These are phyloP conservation scores for Siniperca undulata DNA, from an alignment of 2,797 vertebrate genomes.

Conservation along the genomic window DNA sequence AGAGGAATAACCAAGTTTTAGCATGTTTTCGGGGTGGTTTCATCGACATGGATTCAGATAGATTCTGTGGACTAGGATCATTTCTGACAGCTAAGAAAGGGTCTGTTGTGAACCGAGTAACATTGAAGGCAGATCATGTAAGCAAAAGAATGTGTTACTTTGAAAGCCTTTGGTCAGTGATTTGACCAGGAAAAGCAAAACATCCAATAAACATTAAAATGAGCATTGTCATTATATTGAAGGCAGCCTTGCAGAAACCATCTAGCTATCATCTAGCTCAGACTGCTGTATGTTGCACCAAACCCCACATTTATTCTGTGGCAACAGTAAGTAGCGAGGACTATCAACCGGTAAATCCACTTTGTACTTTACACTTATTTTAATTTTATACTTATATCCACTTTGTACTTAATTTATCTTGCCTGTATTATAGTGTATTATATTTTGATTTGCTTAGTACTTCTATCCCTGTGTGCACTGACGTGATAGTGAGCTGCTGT, in stretches of 20 bases:
- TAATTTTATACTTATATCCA: no score
- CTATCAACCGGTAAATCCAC: no score
- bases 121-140: background rate
- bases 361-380: no score
- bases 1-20: conserved; percentile 20
- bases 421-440: no score
- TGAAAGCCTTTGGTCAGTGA: background rate
- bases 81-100: conserved; percentile 4
- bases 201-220: background rate
- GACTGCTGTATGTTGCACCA: background rate
- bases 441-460: no score
- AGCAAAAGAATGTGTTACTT: background rate
- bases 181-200: background rate
- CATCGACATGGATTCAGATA: background rate
- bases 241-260: background rate
- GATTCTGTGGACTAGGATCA: background rate
- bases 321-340: background rate
- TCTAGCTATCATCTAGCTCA: background rate
- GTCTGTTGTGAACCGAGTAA: background rate
- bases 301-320: background rate
- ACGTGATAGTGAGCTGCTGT: no score
- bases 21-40: conserved; percentile 21
- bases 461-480: no score
- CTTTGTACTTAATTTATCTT: no score
- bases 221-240: background rate